Evolutionary conservation across 1,140 invertebrate genomes (phyloP).

Genomic region (Calephelis virginiensis): DNA sequence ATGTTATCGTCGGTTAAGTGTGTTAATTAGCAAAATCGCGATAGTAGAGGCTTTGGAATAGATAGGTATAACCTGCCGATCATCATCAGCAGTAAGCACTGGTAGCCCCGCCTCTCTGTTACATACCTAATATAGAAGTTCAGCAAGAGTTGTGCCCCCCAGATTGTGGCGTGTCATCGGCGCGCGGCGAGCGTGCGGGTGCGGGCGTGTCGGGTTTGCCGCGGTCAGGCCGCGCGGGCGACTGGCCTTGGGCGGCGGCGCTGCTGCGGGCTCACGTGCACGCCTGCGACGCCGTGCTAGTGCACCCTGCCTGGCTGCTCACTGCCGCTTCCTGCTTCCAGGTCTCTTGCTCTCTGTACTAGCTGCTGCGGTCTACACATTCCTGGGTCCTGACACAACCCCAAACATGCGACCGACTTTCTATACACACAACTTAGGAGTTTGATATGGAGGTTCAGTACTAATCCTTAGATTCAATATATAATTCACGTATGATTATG

Average conservation of each 20-base stretch:
- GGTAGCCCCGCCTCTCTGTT: too few species aligned
- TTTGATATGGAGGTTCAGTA: too few species aligned
- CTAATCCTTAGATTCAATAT: too few species aligned
- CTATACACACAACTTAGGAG: too few species aligned
- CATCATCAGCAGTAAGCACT: too few species aligned
- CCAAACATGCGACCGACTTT: too few species aligned
- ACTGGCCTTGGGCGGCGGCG: constrained; percentile 94
- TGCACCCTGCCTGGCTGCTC: constrained; percentile 88
- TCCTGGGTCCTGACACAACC: too few species aligned
- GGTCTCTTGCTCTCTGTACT: constrained; percentile 45
- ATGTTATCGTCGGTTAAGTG: too few species aligned
- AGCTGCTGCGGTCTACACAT: not conserved
- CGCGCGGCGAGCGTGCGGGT: constrained; percentile 74
- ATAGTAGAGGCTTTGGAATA: not conserved
- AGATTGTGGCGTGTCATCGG: constrained; percentile 89
- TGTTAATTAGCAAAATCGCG: not conserved
- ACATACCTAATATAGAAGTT: too few species aligned
- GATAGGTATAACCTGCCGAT: too few species aligned
- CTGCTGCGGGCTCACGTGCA: constrained; percentile 91
- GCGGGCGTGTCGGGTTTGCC: constrained; percentile 69
- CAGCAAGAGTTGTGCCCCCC: not conserved
- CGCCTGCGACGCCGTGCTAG: constrained; percentile 91
- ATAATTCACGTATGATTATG: too few species aligned
- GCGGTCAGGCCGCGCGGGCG: constrained; percentile 86
- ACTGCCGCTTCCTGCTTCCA: constrained; percentile 94